Base-by-base conservation (phyloP, 2,797 vertebrate genomes). In the Aythya fuligula region DNA sequence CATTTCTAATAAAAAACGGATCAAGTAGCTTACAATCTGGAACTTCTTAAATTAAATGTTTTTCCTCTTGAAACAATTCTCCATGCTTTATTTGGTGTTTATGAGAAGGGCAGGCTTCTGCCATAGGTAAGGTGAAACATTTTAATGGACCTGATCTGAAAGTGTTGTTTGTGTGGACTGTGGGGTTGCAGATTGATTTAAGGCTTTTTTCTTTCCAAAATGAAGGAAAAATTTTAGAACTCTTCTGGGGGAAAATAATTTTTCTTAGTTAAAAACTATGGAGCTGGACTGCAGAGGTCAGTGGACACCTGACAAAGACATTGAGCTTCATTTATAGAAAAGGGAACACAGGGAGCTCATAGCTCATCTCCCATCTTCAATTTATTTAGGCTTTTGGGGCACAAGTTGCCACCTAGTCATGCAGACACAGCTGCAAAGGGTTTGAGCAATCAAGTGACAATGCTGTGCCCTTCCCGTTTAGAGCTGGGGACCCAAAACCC, bases 1-100 rank as follows among this genome's bases (percentile, higher is more conserved):
- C 36, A 28, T 64, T 83, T 88, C 71, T 72, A 95, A 93, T 93
- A 93, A 87, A 89, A 91, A 75, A 43, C 61, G 69, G 75, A 94
- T 96, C 58, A 88, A 90, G 38, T 18, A 84, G 45, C 47, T 81
- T 65, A 79, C 54, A 89, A 2, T 0, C 12, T 85, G 79, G 45
- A 45, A 78, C 90, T 94, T 94, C 75, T 85, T 78, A 72, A 92
- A 74, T 61, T 43, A 88, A 94, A 76, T 71, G 11, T 2, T 77
- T 86, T 87, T 54, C 41, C 27, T 21, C 43, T 90, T 78, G n/a
- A 94, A 94, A 84, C 16, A 83, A 16, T 16, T 81, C 54, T 61
- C 27, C 5, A 5, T 49, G 61, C 7, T 32, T 32, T 16, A 66
- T 51, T n/a, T 56, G 0, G 20, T 71, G 21, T 24, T 16, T 20